Conservation (phyloP, 2,113 vertebrate genomes). For the Nothoprocta pentlandii region DNA sequence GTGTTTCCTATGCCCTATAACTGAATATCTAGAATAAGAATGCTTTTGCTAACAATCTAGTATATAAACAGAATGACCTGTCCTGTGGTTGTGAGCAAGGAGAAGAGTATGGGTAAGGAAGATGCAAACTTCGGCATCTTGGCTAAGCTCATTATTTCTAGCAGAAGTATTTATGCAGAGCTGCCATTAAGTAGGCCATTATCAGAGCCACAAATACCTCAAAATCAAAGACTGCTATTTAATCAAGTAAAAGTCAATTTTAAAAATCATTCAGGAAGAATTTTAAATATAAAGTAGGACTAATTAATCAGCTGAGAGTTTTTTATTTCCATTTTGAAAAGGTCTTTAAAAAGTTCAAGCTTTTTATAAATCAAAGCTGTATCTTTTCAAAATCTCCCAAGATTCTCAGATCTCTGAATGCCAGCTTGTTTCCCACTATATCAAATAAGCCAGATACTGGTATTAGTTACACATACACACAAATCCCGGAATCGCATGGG, state of each 20-base stretch:
- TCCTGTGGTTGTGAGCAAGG: neutral
- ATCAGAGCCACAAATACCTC: constrained; percentile 59
- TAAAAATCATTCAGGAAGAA: constrained; percentile 50
- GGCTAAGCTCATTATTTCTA: neutral
- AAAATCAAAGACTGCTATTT: constrained; percentile 54
- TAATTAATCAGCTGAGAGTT: constrained; percentile 54
- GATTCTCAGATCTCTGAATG: neutral
- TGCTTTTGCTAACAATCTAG: neutral
- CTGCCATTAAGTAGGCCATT: constrained; percentile 8
- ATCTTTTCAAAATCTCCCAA: constrained; percentile 2
- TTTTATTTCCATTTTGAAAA: neutral
- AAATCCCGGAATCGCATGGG: neutral
- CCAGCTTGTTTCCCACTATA: neutral
- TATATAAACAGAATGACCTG: neutral
- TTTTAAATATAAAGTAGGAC: constrained; percentile 64
- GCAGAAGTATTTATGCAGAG: neutral
- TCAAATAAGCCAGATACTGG: neutral
- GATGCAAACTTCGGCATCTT: neutral
- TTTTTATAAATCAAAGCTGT: neutral
- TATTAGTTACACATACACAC: neutral
- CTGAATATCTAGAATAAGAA: neutral
- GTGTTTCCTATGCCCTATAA: fast-evolving
- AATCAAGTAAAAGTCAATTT: constrained; percentile 64
- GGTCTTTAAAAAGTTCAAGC: constrained; percentile 18
- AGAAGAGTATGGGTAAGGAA: neutral